Base-by-base conservation (phyloP, 2,888 invertebrate genomes). In the Aplocera efformata region DNA sequence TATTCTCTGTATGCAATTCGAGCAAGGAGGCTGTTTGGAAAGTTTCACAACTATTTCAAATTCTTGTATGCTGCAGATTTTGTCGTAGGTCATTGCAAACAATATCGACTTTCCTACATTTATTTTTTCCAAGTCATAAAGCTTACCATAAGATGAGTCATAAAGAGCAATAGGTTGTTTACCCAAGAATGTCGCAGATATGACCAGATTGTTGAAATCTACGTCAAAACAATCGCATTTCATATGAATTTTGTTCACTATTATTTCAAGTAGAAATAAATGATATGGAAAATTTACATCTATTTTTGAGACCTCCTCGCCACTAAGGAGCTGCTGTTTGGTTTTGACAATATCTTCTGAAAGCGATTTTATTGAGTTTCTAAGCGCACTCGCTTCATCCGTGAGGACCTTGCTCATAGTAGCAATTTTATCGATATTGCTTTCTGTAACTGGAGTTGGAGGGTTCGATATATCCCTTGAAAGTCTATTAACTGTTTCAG, bases 71-170 rank as follows among this genome's bases (percentile, higher is more conserved):
- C 55, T 53, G 50, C 84, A 85, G 58, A 88, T 88, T 66, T 79
- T 85, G 29, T 86, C 86, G 41, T 85, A 88, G 5, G 86, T 86
- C 82, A 88, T 86, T 1, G 86, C 86, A 52, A 86, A 88, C 37
- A 88, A 53, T 4, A 71, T 79, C 0, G 86, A 88, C 60, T 85
- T 86, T 0, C 86, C 86, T 3, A 83, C 72, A 48, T 88, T 85
- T 10, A 88, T 48, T 60, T 76, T 73, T 32, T 50, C 61, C 39
- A 82, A 76, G 56, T 75, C 72, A 10, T 79, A 69, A 10, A 84
- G 69, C 64, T 78, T 74, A 1, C 82, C 86, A 42, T 73, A 81
- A 1, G 79, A 73, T 0, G 75, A 65, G 52, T 86, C 84, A 43
- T 84, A 86, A 31, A 88, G 56, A 25, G 76, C 56, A 36, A 88